Conservation (phyloP, 2,888 invertebrate genomes). For the Stenolophus ochropezus region DNA sequence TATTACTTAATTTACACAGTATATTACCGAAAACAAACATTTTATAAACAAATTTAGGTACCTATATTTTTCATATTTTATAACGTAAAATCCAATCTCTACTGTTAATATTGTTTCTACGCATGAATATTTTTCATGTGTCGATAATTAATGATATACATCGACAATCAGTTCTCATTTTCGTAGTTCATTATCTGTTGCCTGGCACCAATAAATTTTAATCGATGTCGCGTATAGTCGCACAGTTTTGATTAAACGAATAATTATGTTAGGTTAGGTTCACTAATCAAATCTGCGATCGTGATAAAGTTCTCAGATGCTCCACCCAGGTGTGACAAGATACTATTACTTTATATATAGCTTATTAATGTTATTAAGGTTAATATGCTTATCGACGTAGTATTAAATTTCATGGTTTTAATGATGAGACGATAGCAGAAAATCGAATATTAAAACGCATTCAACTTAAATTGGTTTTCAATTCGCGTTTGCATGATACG, state of each 20-base stretch:
- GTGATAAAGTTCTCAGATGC: neutral
- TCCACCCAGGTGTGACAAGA: slow-evolving; percentile 13
- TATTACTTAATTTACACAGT: too few relatives aligned
- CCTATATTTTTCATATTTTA: too few relatives aligned
- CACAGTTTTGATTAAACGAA: slow-evolving; percentile 19
- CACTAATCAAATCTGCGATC: slow-evolving; percentile 18
- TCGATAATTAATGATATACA: neutral
- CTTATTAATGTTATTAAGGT: neutral
- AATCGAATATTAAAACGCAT: neutral
- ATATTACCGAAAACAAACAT: too few relatives aligned
- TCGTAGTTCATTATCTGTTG: slow-evolving; percentile 2
- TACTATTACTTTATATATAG: slow-evolving; percentile 18
- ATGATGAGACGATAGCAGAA: neutral
- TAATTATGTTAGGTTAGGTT: slow-evolving; percentile 15
- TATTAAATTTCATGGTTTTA: slow-evolving; percentile 22
- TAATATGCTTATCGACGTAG: slow-evolving; percentile 1
- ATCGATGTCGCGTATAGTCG: neutral
- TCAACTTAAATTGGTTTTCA: neutral
- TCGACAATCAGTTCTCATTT: slow-evolving; percentile 5
- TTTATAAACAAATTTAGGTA: too few relatives aligned
- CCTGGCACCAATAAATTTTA: slow-evolving; percentile 5
- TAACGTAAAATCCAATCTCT: too few relatives aligned
- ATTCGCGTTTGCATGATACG: neutral
- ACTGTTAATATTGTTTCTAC: neutral
- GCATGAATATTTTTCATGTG: neutral